Evolutionary conservation across 92 coral and sea anemone species (phyloP).

Genomic region (Blastomussa wellsi): DNA sequence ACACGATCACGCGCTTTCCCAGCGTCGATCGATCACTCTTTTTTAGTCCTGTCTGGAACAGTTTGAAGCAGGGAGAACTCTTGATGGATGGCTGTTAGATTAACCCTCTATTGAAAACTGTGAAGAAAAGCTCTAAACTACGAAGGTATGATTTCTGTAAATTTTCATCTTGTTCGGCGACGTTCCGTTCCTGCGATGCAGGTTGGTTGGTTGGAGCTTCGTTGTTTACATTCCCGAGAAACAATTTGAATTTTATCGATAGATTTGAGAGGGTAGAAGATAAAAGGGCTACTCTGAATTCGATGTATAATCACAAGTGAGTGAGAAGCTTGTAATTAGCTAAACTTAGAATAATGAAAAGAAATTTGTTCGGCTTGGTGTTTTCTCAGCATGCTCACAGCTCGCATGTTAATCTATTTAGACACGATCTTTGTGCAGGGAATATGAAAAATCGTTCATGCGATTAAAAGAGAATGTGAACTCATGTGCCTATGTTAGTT

Average conservation of each 20-base stretch:
- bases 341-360: neutral
- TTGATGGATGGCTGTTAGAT: conserved; percentile 11
- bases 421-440: neutral
- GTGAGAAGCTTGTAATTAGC: conserved; percentile 28
- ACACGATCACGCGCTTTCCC: neutral
- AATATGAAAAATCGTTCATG: neutral
- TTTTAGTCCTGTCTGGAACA: neutral
- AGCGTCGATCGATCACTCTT: neutral
- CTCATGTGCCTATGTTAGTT: neutral
- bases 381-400: conserved; percentile 10
- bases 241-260: neutral
- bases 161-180: neutral
- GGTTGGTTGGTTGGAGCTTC: neutral
- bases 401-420: neutral
- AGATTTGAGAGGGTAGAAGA: conserved; percentile 1
- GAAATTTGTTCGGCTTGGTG: neutral
- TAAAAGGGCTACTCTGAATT: conserved; percentile 8
- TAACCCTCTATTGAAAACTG: neutral
- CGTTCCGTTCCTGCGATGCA: neutral
- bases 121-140: neutral
- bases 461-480: neutral
- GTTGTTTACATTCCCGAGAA: neutral
- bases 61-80: neutral
- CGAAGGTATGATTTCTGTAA: neutral
- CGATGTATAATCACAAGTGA: conserved; percentile 9